Evolutionary conservation across 2,113 vertebrate species (phyloP).

Genomic region (Proterorhinus semilunaris): DNA sequence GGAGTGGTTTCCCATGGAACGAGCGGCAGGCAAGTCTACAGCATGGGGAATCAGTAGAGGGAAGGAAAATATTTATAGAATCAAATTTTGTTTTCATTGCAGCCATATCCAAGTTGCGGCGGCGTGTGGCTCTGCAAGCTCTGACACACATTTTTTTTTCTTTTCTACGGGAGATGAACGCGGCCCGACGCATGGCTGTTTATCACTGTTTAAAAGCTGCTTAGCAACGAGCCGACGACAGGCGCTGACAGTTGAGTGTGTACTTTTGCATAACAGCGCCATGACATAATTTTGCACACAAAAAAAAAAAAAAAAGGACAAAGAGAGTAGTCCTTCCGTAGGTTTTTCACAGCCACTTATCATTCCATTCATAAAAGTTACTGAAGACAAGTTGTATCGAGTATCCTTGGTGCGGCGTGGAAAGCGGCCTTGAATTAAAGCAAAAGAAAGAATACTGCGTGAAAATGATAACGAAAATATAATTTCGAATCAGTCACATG

Average conservation of each 20-base stretch:
- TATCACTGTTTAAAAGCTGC: slow-evolving; percentile 60
- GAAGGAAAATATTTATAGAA: slow-evolving; percentile 28
- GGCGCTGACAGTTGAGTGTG: slow-evolving; percentile 8
- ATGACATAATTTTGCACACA: background rate
- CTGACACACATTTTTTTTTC: slow-evolving; percentile 29
- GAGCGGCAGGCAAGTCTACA: slow-evolving; percentile 42
- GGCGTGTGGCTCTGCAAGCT: slow-evolving; percentile 4
- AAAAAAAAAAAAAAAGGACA: background rate
- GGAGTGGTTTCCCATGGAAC: slow-evolving; percentile 57
- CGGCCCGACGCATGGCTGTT: slow-evolving; percentile 41
- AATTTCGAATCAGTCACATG: too few species aligned
- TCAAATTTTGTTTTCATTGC: slow-evolving; percentile 43
- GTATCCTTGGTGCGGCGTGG: background rate
- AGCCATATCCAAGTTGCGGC: slow-evolving; percentile 29
- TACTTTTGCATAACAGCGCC: slow-evolving; percentile 29
- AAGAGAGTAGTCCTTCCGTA: background rate
- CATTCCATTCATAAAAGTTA: background rate
- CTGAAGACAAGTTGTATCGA: background rate
- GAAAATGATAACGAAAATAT: background rate
- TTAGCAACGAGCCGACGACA: slow-evolving; percentile 67
- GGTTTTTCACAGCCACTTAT: background rate
- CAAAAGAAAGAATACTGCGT: background rate
- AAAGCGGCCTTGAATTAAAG: background rate
- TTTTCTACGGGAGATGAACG: slow-evolving; percentile 26
- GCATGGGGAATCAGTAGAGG: slow-evolving; percentile 22